phyloP scores from a whole-genome alignment of 2,888 invertebrate species.

The Panzeria rudis region DNA sequence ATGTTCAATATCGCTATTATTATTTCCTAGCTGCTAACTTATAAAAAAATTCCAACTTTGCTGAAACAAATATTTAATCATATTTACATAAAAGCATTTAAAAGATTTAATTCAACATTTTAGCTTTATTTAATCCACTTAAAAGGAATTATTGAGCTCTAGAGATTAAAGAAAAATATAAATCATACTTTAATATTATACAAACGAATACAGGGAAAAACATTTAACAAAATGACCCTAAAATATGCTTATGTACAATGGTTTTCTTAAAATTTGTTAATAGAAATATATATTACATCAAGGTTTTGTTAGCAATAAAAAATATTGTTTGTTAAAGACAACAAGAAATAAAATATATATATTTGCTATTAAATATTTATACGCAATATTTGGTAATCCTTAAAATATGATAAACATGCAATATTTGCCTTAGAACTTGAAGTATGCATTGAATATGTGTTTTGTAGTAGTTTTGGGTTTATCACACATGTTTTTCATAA shows the following conservation, averaged over 20 bases:
- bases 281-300: slow-evolving; percentile 1
- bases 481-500: too few species aligned
- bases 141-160: slow-evolving; percentile 14
- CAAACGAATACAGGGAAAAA: background rate
- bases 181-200: background rate
- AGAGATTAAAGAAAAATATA: slow-evolving; percentile 34
- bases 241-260: background rate
- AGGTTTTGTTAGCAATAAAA: slow-evolving; percentile 29
- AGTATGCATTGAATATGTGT: slow-evolving; percentile 17
- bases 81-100: background rate
- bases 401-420: slow-evolving; percentile 15
- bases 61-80: background rate
- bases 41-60: background rate
- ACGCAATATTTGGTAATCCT: slow-evolving; percentile 14
- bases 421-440: background rate
- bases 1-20: too few species aligned
- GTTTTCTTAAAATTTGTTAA: slow-evolving; percentile 17
- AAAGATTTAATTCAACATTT: background rate
- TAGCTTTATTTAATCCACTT: background rate
- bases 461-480: too few species aligned
- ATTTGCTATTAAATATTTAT: slow-evolving; percentile 26
- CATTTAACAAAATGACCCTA: slow-evolving; percentile 22
- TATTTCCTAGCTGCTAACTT: too few species aligned
- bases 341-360: background rate
- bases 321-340: slow-evolving; percentile 7